Percentiles rank a stretch among this genome's conserved stretches.
phyloP scores from a whole-genome alignment of 2,113 vertebrate genomes.

The Nibea coibor region DNA sequence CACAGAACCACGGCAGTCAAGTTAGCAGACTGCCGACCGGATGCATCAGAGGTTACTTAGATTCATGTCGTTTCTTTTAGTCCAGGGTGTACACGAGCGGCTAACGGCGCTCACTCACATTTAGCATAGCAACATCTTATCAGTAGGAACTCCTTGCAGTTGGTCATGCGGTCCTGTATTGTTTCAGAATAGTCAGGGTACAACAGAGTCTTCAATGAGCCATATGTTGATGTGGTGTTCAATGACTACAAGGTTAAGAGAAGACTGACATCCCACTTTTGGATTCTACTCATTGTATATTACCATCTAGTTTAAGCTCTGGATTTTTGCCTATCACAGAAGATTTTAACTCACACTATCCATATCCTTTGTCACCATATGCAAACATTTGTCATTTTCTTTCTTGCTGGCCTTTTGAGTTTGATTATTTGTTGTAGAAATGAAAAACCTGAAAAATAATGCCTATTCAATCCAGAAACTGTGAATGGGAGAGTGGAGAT shows the following conservation, averaged over 20 bases:
- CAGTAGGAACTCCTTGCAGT: conserved; percentile 45
- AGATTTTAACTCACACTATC: conserved; percentile 52
- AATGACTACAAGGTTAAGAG: conserved; percentile 58
- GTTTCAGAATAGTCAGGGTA: conserved; percentile 70
- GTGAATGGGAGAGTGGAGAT: conserved; percentile 82
- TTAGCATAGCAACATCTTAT: conserved; percentile 55
- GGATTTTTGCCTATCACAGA: conserved; percentile 51
- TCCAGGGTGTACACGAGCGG: conserved; percentile 37
- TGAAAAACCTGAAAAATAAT: conserved; percentile 77
- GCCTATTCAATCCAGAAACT: conserved; percentile 84
- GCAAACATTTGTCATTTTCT: conserved; percentile 73
- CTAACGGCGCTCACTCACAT: conserved; percentile 32
- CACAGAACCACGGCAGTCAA: conserved; percentile 46
- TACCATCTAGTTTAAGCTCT: conserved; percentile 74
- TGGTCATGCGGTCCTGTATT: conserved; percentile 45
- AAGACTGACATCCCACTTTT: conserved; percentile 63
- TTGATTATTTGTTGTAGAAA: conserved; percentile 81
- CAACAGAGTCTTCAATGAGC: conserved; percentile 65
- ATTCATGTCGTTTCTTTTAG: conserved; percentile 43
- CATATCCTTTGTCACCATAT: conserved; percentile 72
- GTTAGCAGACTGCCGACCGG: conserved; percentile 48
- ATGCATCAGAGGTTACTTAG: conserved; percentile 49
- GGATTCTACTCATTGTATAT: conserved; percentile 74
- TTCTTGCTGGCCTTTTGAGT: conserved; percentile 77
- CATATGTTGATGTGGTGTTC: conserved; percentile 66